Base-by-base conservation (phyloP, 1,140 invertebrate genomes). In the Zaprionus ornatus region DNA sequence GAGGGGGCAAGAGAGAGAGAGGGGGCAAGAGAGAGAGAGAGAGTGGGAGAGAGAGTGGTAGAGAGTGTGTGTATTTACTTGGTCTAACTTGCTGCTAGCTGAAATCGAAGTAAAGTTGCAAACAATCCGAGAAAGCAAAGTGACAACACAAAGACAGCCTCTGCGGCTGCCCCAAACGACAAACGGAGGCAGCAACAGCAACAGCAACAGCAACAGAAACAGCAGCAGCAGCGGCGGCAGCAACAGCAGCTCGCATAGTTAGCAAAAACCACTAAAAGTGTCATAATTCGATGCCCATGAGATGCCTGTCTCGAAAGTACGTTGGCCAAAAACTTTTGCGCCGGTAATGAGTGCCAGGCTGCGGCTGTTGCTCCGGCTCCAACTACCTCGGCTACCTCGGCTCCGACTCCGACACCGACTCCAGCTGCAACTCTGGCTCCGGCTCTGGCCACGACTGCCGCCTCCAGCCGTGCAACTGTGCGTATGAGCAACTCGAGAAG, bases 221-320 rank as follows among this genome's bases (percentile, higher is more conserved):
- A 29, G 50, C 70, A 48, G 1, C 17, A 19, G 21, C 19, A 25
- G 4, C 21, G 25, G 19, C 48, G 13, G 10, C 50, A 15, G 25
- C 25, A 17, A 6, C 25, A 15, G 21, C 52, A 55, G 52, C 52
- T 69, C 27, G 74, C 75, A 82, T 82, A 85, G 82, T 85, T 86
- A 79, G 82, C 76, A 77, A 80, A 91, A 91, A 91, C 90, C 90
- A 91, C 90, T 91, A 91, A 91, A 91, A 91, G 85, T 91, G 90
- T 91, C 90, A 91, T 91, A 91, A 91, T 91, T 91, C 90, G 90
- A 91, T 91, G 82, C 90, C 82, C 90, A 87, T 83, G 90, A 91
- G 90, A 91, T 88, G 86, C 74, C 83, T 91, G 77, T 90, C 83
- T 80, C 74, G 70, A 81, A 90, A 82, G 86, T 88, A 80, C 84